Conservation (phyloP, 1,140 invertebrate species). For the Danaus melanippus region DNA sequence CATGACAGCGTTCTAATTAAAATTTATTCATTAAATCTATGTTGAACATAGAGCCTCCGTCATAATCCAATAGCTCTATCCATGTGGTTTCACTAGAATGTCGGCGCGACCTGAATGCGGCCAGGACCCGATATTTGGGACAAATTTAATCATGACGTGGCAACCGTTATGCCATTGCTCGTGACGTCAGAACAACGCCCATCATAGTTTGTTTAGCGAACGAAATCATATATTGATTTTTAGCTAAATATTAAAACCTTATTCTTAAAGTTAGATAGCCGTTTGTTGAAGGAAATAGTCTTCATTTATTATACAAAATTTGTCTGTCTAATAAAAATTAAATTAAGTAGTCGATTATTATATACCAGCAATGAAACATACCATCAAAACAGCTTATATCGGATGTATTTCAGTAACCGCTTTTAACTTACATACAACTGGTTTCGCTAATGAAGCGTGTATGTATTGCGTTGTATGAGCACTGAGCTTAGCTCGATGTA, state of each 20-base stretch:
- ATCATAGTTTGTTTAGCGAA: conserved; percentile 2
- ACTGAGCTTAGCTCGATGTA: conserved; percentile 2
- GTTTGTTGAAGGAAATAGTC: too few relatives aligned
- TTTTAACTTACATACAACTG: conserved; percentile 8
- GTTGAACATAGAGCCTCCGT: too few relatives aligned
- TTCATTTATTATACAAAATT: too few relatives aligned
- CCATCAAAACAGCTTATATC: too few relatives aligned
- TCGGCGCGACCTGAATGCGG: conserved; percentile 10
- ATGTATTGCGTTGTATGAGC: conserved; percentile 16
- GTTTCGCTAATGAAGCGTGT: conserved; percentile 19
- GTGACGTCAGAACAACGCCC: conserved; percentile 24
- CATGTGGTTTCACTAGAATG: neutral
- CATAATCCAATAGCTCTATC: too few relatives aligned
- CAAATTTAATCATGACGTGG: conserved; percentile 33
- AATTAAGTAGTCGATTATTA: too few relatives aligned
- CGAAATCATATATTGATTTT: too few relatives aligned
- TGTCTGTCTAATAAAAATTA: too few relatives aligned
- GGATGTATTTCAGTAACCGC: neutral
- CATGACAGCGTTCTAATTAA: too few relatives aligned
- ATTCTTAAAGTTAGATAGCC: too few relatives aligned
- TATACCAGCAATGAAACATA: too few relatives aligned
- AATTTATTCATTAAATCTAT: too few relatives aligned
- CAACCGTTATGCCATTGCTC: conserved; percentile 28
- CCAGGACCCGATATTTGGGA: conserved; percentile 18
- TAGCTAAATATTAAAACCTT: neutral